Conservation (phyloP, 2,113 vertebrate genomes). For the Microtus pennsylvanicus region DNA sequence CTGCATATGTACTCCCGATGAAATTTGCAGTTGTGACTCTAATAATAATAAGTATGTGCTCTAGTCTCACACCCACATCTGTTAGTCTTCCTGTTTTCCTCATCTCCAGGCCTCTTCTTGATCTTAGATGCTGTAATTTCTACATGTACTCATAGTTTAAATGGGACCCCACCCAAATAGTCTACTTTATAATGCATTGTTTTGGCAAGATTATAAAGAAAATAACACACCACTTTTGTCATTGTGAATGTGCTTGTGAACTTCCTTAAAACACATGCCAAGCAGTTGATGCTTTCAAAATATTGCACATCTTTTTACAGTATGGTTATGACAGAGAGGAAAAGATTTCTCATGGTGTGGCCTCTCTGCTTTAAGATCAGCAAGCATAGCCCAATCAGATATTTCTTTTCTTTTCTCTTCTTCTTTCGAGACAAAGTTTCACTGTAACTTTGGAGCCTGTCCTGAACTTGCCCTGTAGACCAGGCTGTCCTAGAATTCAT, state of each 20-base stretch:
- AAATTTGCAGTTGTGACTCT: background rate
- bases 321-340: constrained; percentile 61
- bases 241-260: constrained; percentile 66
- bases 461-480: no score
- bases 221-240: constrained; percentile 73
- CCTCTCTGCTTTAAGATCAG: constrained; percentile 33
- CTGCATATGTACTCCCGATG: background rate
- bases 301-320: constrained; percentile 74
- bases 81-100: constrained; percentile 53
- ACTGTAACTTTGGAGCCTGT: no score
- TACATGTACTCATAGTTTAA: constrained; percentile 62
- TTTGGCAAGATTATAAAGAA: constrained; percentile 79
- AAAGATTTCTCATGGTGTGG: constrained; percentile 65
- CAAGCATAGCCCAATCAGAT: background rate
- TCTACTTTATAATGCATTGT: constrained; percentile 60
- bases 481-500: no score
- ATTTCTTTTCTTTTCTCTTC: constrained; percentile 1
- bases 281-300: constrained; percentile 65
- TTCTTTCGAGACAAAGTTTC: no score
- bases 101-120: constrained; percentile 22
- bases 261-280: constrained; percentile 75
- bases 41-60: background rate
- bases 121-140: constrained; percentile 59
- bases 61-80: background rate
- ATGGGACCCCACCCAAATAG: constrained; percentile 51